These are phyloP conservation scores for Toxonevra muliebris DNA, from an alignment of 2,888 invertebrate genomes.

Conservation along the genomic window DNA sequence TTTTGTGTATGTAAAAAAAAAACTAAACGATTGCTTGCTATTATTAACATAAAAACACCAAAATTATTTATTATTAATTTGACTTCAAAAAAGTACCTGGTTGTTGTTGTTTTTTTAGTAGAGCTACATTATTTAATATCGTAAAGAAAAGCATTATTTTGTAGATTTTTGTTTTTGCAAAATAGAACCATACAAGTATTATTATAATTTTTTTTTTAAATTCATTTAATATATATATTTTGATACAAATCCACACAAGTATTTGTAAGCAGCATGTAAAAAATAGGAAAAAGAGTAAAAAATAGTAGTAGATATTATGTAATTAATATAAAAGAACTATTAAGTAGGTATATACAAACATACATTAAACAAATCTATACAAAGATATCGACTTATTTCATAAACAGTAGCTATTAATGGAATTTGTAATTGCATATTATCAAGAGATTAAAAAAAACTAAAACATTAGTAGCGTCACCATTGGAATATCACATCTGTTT, in stretches of 20 bases:
- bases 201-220: slow-evolving; percentile 23
- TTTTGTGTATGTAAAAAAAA: too few relatives aligned
- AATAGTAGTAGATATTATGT: slow-evolving; percentile 15
- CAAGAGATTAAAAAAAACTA: too few relatives aligned
- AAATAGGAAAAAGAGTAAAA: slow-evolving; percentile 37
- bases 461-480: too few relatives aligned
- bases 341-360: slow-evolving; percentile 12
- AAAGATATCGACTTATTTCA: too few relatives aligned
- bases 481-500: too few relatives aligned
- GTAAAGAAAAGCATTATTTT: slow-evolving; percentile 20
- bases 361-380: neutral
- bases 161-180: slow-evolving; percentile 3
- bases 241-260: neutral
- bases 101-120: slow-evolving; percentile 65
- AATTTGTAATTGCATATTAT: too few relatives aligned
- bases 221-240: slow-evolving; percentile 25
- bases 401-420: too few relatives aligned
- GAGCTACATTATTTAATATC: slow-evolving; percentile 50
- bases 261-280: slow-evolving; percentile 45
- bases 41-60: too few relatives aligned
- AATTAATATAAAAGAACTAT: neutral
- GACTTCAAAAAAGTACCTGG: slow-evolving; percentile 37
- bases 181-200: neutral
- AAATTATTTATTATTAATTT: too few relatives aligned
- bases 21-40: too few relatives aligned